Percentiles rank a stretch among this genome's conserved stretches.
phyloP scores from a whole-genome alignment of 2,113 vertebrate genomes.

The Coptodon bakossiorum region DNA sequence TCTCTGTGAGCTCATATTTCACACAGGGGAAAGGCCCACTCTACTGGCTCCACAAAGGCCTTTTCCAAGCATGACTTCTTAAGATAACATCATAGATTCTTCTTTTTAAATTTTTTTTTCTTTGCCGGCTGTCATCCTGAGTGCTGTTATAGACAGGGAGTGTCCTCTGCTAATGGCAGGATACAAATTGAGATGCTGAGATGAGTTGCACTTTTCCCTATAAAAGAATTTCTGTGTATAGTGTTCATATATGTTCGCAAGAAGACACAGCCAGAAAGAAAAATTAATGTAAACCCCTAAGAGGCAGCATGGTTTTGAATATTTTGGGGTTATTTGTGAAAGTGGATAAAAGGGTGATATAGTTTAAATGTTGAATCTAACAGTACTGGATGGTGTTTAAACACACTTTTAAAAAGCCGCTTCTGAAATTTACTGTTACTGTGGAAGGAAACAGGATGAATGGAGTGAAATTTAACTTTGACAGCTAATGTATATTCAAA shows the following conservation, averaged over 20 bases:
- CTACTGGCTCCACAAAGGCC: not conserved
- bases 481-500: not conserved
- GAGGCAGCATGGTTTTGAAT: not conserved
- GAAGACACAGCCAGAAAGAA: not conserved
- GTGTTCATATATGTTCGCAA: not conserved
- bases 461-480: not conserved
- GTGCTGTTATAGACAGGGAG: not conserved
- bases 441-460: not conserved
- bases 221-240: not conserved
- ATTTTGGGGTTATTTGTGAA: not conserved
- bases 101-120: fast-evolving
- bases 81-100: not conserved
- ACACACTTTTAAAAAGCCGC: not conserved
- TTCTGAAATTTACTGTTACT: not conserved
- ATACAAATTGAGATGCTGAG: not conserved
- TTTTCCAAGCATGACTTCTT: not conserved
- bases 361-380: not conserved
- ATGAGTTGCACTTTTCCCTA: not conserved
- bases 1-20: conserved; percentile 56
- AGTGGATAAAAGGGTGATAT: not conserved
- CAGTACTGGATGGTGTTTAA: not conserved
- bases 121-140: not conserved
- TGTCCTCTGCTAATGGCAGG: not conserved
- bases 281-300: not conserved
- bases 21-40: not conserved